Evolutionary conservation across 2,113 vertebrate genomes (phyloP).

Genomic region (Catharus fuscescens): DNA sequence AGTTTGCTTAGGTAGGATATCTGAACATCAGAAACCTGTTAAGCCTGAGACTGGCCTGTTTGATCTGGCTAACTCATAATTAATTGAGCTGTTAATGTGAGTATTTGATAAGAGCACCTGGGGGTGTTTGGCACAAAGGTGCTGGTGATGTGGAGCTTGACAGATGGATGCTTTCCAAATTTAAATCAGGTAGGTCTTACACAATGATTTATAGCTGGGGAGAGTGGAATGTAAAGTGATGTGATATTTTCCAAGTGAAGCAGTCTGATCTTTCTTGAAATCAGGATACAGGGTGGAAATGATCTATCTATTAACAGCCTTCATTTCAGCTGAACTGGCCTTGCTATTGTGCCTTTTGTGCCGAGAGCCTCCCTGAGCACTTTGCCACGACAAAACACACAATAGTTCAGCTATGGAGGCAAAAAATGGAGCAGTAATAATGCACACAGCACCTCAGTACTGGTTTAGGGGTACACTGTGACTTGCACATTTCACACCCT

Average conservation of each 20-base stretch:
- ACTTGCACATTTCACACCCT: neutral
- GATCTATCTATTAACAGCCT: slow-evolving; percentile 16
- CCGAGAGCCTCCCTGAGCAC: neutral
- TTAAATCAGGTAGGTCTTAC: slow-evolving; percentile 55
- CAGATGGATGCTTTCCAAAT: slow-evolving; percentile 57
- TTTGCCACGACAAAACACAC: neutral
- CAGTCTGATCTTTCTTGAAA: slow-evolving; percentile 44
- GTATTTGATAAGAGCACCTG: slow-evolving; percentile 65
- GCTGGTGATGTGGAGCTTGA: slow-evolving; percentile 24
- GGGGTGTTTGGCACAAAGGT: slow-evolving; percentile 56
- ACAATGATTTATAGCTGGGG: slow-evolving; percentile 57
- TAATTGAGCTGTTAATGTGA: slow-evolving; percentile 71
- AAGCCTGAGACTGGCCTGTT: slow-evolving; percentile 56
- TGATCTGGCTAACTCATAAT: slow-evolving; percentile 69
- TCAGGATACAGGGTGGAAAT: neutral
- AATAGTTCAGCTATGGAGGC: neutral
- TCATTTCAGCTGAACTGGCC: slow-evolving; percentile 4
- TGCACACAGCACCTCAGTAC: neutral
- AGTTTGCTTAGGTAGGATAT: slow-evolving; percentile 61
- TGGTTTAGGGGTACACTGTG: neutral
- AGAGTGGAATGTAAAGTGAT: slow-evolving; percentile 60
- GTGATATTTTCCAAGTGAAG: slow-evolving; percentile 59
- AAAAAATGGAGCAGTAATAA: neutral
- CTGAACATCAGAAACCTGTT: slow-evolving; percentile 61
- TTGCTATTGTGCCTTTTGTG: neutral